phyloP scores from a whole-genome alignment of 1,140 invertebrate species.

The Drosophila azteca region DNA sequence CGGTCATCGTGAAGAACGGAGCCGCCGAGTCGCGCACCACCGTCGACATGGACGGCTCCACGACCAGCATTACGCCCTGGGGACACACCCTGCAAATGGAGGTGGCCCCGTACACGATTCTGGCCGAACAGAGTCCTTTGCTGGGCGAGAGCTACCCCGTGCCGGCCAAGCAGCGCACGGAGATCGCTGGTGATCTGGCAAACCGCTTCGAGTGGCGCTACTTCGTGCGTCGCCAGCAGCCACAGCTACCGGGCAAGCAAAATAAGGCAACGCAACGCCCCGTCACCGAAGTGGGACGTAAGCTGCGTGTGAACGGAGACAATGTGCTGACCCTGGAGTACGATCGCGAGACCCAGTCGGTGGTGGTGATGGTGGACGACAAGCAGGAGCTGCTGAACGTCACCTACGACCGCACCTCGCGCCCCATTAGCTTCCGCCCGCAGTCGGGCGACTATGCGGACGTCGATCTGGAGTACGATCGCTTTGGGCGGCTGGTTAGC shows the following conservation, averaged over 20 bases:
- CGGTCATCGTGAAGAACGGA: slow-evolving; percentile 91
- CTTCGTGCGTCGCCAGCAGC: slow-evolving; percentile 88
- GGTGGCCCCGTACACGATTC: slow-evolving; percentile 92
- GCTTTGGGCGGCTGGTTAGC: slow-evolving; percentile 93
- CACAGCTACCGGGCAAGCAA: slow-evolving; percentile 85
- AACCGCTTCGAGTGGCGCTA: slow-evolving; percentile 98
- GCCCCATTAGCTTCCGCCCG: slow-evolving; percentile 95
- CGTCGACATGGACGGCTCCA: slow-evolving; percentile 92
- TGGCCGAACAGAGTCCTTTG: slow-evolving; percentile 92
- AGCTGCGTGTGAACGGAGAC: slow-evolving; percentile 94
- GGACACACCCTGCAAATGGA: slow-evolving; percentile 92
- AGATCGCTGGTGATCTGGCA: slow-evolving; percentile 94
- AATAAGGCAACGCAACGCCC: slow-evolving; percentile 86
- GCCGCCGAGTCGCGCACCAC: slow-evolving; percentile 92
- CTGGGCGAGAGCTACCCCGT: slow-evolving; percentile 95
- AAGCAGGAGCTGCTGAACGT: slow-evolving; percentile 94
- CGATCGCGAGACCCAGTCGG: slow-evolving; percentile 93
- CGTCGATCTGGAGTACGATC: slow-evolving; percentile 96
- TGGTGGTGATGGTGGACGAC: slow-evolving; percentile 95
- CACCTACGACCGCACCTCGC: slow-evolving; percentile 95
- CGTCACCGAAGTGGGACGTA: slow-evolving; percentile 92
- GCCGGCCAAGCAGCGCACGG: slow-evolving; percentile 94
- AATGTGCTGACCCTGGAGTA: slow-evolving; percentile 96
- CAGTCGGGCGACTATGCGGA: slow-evolving; percentile 92
- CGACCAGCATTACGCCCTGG: slow-evolving; percentile 92